These are phyloP conservation scores for Tarsius wallacei DNA, from an alignment of 2,797 vertebrate species.

Conservation along the genomic window DNA sequence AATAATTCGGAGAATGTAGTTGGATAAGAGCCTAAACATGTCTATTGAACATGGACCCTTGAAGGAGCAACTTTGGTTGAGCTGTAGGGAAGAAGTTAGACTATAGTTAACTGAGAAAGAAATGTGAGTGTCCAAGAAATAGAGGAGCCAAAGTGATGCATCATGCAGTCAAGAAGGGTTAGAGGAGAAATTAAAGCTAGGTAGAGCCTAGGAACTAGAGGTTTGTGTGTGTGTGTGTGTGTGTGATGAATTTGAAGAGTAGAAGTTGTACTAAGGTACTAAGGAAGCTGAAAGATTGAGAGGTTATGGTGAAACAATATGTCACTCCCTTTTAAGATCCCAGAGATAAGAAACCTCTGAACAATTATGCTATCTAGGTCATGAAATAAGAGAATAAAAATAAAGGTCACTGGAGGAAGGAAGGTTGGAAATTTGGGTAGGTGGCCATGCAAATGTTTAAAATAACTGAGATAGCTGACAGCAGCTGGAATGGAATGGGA, in stretches of 20 bases:
- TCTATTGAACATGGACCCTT: background rate
- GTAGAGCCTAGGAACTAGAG: background rate
- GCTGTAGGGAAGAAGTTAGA: background rate
- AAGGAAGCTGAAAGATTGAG: background rate
- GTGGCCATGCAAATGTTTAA: background rate
- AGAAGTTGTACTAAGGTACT: background rate
- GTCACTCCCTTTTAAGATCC: background rate
- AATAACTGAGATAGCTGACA: background rate
- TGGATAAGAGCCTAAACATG: background rate
- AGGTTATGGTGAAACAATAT: background rate
- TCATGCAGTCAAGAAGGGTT: background rate
- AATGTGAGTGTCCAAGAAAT: background rate
- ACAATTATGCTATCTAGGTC: background rate
- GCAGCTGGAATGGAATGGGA: background rate
- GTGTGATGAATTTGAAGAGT: background rate
- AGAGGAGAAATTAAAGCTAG: background rate
- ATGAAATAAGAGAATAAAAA: background rate
- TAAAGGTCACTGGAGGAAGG: background rate
- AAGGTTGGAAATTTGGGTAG: slow-evolving; percentile 10
- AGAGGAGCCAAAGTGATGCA: background rate
- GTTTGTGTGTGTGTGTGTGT: no score
- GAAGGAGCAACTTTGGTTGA: background rate
- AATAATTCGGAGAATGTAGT: background rate
- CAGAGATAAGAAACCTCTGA: background rate
- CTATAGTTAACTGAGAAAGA: background rate